A percentile compares a stretch with the other conserved stretches of the same genome.
Conservation (phyloP, 2,888 invertebrate species). For the Macrophya annulata region DNA sequence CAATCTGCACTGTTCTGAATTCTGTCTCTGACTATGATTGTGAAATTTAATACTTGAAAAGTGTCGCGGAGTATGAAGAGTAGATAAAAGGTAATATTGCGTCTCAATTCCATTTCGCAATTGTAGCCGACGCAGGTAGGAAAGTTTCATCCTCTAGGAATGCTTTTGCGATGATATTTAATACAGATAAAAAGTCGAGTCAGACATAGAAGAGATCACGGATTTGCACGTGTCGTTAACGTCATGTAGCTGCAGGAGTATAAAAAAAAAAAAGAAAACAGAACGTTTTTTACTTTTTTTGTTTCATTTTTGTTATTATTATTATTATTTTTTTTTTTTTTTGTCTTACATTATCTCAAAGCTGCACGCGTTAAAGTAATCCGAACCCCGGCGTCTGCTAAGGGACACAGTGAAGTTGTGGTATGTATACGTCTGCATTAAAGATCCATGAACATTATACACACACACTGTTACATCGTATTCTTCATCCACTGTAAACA, state of each 20-base stretch:
- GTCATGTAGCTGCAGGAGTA: constrained; percentile 49
- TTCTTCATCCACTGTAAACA: constrained; percentile 52
- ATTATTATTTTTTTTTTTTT: neutral
- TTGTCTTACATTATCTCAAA: neutral
- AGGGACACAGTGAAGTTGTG: neutral
- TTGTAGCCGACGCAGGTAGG: constrained; percentile 41
- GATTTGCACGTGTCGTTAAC: constrained; percentile 54
- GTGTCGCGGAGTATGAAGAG: neutral
- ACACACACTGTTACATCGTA: neutral
- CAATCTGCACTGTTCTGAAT: neutral
- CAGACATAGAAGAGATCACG: constrained; percentile 47
- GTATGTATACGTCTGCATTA: constrained; percentile 5
- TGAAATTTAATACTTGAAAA: constrained; percentile 13
- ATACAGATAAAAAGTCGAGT: constrained; percentile 65
- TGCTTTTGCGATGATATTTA: constrained; percentile 70
- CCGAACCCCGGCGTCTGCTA: constrained; percentile 42
- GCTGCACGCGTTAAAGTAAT: constrained; percentile 49
- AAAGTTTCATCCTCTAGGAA: constrained; percentile 64
- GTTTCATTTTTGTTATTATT: no score
- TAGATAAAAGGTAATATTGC: neutral
- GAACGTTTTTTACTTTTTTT: no score
- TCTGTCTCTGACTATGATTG: neutral
- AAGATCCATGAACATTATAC: neutral
- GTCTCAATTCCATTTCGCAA: neutral
- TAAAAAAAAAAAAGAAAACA: no score